Evolutionary conservation across 2,797 vertebrate genomes (phyloP).

Genomic region (Otolemur crassicaudatus): DNA sequence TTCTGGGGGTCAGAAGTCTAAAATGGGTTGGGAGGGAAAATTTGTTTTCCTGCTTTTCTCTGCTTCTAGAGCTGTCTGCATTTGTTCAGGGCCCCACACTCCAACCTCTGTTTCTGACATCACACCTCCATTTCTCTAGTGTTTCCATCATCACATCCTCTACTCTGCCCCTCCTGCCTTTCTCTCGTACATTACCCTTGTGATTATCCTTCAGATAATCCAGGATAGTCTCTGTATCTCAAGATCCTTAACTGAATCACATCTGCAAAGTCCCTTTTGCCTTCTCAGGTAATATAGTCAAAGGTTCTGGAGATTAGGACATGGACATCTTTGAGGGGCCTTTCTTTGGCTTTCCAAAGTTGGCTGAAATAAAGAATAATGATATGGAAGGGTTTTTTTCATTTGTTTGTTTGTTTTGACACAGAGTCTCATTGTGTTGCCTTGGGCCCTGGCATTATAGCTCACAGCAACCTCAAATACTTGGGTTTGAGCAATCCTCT

Average conservation of each 20-base stretch:
- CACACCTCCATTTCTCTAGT: background rate
- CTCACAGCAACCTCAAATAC: too few species aligned
- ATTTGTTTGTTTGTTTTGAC: too few species aligned
- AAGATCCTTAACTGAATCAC: background rate
- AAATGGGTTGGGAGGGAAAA: background rate
- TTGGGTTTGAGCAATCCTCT: too few species aligned
- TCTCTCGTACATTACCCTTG: background rate
- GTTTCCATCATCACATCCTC: background rate
- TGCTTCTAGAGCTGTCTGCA: background rate
- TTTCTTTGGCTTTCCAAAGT: background rate
- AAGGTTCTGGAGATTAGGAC: background rate
- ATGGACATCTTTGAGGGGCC: background rate
- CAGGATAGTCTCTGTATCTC: background rate
- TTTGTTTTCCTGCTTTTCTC: background rate
- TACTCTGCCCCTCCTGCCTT: background rate
- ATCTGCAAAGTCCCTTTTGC: background rate
- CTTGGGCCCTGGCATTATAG: too few species aligned
- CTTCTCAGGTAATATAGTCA: background rate
- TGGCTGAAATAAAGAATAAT: background rate
- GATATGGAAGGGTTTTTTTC: background rate
- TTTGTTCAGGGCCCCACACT: too few species aligned
- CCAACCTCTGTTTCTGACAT: background rate
- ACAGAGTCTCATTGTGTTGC: too few species aligned
- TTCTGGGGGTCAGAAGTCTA: background rate
- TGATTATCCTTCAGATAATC: background rate